Evolutionary conservation across 2,888 invertebrate genomes (phyloP), one percentile per base, ranked within the genome.

Genomic region (Archips xylosteana): DNA sequence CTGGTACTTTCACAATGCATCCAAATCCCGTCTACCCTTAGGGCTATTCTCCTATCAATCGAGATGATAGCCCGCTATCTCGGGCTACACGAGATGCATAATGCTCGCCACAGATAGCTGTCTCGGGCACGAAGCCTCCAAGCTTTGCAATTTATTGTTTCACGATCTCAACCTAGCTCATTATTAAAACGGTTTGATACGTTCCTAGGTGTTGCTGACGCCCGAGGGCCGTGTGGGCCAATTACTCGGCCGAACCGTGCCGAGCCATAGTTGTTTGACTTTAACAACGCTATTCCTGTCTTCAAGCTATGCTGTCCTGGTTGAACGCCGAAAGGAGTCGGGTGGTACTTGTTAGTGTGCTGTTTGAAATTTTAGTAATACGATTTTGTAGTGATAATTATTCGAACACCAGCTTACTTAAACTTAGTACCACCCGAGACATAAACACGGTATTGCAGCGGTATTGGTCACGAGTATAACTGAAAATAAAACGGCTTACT

Each of bases 141-240:
- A 94, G 94, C 91, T 90, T 94, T 87, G 94, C 94, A 94, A 94
- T 94, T 94, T 94, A 94, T 94, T 93, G 94, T 94, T 94, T 94
- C 94, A 94, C 94, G 94, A 94, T 94, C 92, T 92, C 90, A 86
- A 87, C 86, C 89, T 81, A 87, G 92, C 92, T 94, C 93, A 94
- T 94, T 94, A 94, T 94, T 94, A 94, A 94, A 94, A 94, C 93
- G 92, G 94, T 94, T 92, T 92, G 94, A 92, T 93, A 92, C 92
- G 92, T 92, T 88, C 83, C 86, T 90, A 94, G 94, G 94, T 94
- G 94, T 94, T 94, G 92, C 91, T 90, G 89, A 88, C 85, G 94
- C 94, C 93, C 74, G 85, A 76, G 94, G 94, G 91, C 79, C 80
- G 82, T 84, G 87, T 82, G 86, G 87, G 90, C 92, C 94, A 94